Evolutionary conservation across 2,888 invertebrate genomes (phyloP).

Genomic region (Nephrotoma guestfalica): DNA sequence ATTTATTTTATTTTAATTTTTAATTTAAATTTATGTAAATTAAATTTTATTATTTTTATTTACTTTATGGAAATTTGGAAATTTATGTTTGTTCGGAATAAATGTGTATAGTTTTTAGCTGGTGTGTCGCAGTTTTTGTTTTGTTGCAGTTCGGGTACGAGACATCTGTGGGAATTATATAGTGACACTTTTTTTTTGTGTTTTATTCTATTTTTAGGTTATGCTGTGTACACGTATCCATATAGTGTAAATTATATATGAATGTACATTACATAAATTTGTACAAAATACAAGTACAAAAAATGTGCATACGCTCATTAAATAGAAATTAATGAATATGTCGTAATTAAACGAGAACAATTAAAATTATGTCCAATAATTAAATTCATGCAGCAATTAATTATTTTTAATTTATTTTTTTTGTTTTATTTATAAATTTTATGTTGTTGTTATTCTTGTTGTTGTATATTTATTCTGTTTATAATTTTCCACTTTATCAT

Average conservation of each 20-base stretch:
- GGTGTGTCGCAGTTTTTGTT: too few species aligned
- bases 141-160: too few species aligned
- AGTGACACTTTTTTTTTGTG: too few species aligned
- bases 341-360: conserved; percentile 5
- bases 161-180: too few species aligned
- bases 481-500: neutral
- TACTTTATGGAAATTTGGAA: neutral
- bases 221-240: neutral
- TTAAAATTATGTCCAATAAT: conserved; percentile 4
- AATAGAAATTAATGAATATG: neutral
- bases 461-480: neutral
- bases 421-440: neutral
- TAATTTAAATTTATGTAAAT: neutral
- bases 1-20: neutral
- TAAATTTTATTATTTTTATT: neutral
- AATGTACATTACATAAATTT: too few species aligned
- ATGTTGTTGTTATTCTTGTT: neutral
- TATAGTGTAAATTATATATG: too few species aligned
- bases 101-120: too few species aligned
- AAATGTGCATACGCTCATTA: neutral
- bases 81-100: neutral
- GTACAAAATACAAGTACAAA: too few species aligned
- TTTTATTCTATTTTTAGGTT: too few species aligned
- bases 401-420: neutral
- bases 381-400: conserved; percentile 1